A percentile compares a stretch with the other conserved stretches of the same genome.
These are phyloP conservation scores for Siniperca scherzeri DNA, from an alignment of 2,797 vertebrate species.

Conservation along the genomic window DNA sequence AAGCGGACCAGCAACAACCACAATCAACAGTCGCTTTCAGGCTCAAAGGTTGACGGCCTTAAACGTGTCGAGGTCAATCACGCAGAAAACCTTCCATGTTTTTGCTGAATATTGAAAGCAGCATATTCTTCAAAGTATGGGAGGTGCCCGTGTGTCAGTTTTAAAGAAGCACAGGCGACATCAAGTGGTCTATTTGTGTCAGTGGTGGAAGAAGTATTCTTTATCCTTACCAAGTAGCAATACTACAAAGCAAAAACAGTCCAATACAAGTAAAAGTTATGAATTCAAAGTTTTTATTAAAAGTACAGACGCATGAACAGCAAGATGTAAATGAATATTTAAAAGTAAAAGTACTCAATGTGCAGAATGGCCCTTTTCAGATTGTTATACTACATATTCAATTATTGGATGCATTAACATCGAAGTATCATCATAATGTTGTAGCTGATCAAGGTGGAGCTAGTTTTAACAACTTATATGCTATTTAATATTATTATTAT, in stretches of 20 bases:
- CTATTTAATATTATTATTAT: neutral
- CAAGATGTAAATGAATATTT: neutral
- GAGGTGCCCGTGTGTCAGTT: conserved; percentile 6
- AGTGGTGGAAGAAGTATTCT: too few relatives aligned
- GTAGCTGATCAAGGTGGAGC: conserved; percentile 1
- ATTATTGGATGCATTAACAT: neutral
- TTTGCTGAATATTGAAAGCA: neutral
- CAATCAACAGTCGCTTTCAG: neutral
- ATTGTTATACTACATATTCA: neutral
- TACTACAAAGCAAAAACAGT: neutral
- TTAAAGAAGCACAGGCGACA: conserved; percentile 41
- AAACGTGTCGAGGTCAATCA: neutral
- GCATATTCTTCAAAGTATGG: conserved; percentile 23
- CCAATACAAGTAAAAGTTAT: neutral
- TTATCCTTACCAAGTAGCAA: neutral
- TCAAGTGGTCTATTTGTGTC: conserved; percentile 33
- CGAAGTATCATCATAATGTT: neutral
- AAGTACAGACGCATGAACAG: neutral
- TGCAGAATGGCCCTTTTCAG: neutral
- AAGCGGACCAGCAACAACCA: neutral
- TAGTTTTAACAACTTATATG: neutral
- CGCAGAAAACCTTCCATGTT: rapidly evolving
- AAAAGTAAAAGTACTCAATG: neutral
- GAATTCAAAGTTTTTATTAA: neutral
- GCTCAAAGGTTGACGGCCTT: too few relatives aligned